Evolutionary conservation across 2,888 invertebrate genomes (phyloP).

Genomic region (Eristalis pertinax): DNA sequence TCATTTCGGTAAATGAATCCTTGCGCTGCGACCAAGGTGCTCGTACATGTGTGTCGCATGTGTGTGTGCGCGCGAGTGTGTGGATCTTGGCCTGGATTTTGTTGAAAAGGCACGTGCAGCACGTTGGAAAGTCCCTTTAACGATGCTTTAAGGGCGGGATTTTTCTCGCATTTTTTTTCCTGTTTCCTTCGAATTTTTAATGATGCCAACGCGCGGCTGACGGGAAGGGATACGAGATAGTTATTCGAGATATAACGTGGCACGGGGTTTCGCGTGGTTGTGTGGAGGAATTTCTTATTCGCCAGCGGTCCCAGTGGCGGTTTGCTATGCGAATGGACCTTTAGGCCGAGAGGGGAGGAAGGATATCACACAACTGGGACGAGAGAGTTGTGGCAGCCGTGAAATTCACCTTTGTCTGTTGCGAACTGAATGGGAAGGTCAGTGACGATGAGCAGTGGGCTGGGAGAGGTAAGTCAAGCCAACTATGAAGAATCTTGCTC

Average conservation of each 20-base stretch:
- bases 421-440: too few species aligned
- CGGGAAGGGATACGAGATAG: not conserved
- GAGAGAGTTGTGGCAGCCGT: too few species aligned
- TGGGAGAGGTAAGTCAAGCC: too few species aligned
- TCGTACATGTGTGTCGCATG: too few species aligned
- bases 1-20: constrained; percentile 16
- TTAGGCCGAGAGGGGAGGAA: not conserved
- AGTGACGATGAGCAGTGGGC: too few species aligned
- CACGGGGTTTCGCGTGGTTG: not conserved
- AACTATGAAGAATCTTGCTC: too few species aligned
- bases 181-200: not conserved
- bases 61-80: not conserved
- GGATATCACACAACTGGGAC: too few species aligned
- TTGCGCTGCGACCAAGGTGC: not conserved
- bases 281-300: not conserved
- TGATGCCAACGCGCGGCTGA: not conserved
- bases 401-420: too few species aligned
- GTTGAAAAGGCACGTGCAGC: constrained; percentile 17
- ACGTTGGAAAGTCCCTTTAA: constrained; percentile 10
- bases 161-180: not conserved
- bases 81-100: not conserved
- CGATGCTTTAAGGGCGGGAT: not conserved
- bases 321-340: not conserved
- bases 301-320: not conserved
- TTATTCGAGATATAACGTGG: not conserved